phyloP scores from a whole-genome alignment of 2,888 invertebrate genomes.

The Lottia scabra region DNA sequence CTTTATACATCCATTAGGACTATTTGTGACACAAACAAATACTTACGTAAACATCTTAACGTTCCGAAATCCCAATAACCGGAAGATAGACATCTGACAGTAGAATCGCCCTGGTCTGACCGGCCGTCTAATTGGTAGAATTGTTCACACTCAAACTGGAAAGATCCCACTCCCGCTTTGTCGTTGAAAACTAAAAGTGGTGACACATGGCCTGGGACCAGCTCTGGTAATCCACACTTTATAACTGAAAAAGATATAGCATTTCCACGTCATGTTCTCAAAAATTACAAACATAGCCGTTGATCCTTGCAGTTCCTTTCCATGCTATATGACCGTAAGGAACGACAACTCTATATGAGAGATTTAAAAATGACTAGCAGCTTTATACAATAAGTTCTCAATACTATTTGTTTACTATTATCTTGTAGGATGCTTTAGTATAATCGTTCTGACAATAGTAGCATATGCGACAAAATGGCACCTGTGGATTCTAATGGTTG shows the following conservation, averaged over 20 bases:
- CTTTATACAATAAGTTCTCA: too few species aligned
- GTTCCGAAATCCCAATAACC: slow-evolving; percentile 98
- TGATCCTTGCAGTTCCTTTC: too few species aligned
- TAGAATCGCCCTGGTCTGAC: slow-evolving; percentile 85
- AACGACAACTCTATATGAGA: too few species aligned
- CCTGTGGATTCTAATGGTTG: too few species aligned
- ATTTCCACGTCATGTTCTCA: background rate
- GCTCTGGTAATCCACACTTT: slow-evolving; percentile 33
- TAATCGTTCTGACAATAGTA: too few species aligned
- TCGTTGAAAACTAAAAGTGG: slow-evolving; percentile 7
- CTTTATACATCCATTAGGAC: too few species aligned
- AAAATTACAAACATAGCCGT: too few species aligned
- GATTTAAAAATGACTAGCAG: too few species aligned
- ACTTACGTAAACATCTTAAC: slow-evolving; percentile 84
- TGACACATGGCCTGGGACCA: slow-evolving; percentile 3
- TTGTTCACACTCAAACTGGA: slow-evolving; percentile 26
- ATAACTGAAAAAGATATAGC: slow-evolving; percentile 24
- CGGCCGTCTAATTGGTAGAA: slow-evolving; percentile 81
- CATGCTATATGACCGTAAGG: too few species aligned
- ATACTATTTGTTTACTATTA: too few species aligned
- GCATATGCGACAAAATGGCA: too few species aligned
- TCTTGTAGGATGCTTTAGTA: too few species aligned
- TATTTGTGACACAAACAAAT: background rate
- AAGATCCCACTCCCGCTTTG: slow-evolving; percentile 21
- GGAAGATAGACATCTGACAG: slow-evolving; percentile 92